A percentile compares a stretch with the other conserved stretches of the same genome.
These are phyloP conservation scores for Thereva unica DNA, from an alignment of 2,888 invertebrate genomes.

Conservation along the genomic window DNA sequence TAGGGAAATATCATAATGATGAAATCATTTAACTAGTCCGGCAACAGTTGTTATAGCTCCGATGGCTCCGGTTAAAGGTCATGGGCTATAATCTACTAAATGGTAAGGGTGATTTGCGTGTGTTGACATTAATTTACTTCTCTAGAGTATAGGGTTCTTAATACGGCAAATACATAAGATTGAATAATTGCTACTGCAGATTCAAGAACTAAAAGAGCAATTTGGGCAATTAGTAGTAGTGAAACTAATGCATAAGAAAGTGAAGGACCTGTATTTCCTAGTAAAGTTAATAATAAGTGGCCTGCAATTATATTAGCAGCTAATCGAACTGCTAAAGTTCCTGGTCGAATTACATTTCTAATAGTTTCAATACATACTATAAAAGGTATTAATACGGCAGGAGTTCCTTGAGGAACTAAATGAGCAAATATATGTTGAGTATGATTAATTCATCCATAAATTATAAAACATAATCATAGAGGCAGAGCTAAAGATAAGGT, in stretches of 20 bases:
- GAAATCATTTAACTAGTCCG: conserved; percentile 67
- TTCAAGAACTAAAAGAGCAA: conserved; percentile 60
- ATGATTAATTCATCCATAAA: conserved; percentile 68
- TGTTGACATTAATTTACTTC: conserved; percentile 65
- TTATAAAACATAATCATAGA: conserved; percentile 68
- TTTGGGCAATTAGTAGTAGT: conserved; percentile 55
- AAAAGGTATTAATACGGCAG: conserved; percentile 68
- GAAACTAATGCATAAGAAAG: conserved; percentile 46
- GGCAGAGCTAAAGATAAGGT: conserved; percentile 65
- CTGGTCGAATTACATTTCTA: conserved; percentile 72
- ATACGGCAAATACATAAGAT: conserved; percentile 65
- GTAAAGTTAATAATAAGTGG: conserved; percentile 67
- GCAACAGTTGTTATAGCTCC: conserved; percentile 63
- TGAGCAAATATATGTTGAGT: conserved; percentile 68
- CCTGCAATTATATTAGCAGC: conserved; percentile 80
- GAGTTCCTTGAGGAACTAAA: conserved; percentile 71
- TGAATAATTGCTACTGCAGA: conserved; percentile 64
- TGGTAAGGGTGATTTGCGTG: conserved; percentile 67
- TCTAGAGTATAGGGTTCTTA: conserved; percentile 69
- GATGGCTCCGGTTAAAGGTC: conserved; percentile 66
- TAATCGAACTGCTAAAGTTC: conserved; percentile 71
- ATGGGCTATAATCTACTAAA: conserved; percentile 68
- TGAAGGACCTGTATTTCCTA: conserved; percentile 59
- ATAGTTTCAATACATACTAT: conserved; percentile 76
- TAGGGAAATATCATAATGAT: conserved; percentile 61